These are phyloP conservation scores for Tigriopus californicus DNA, from an alignment of 2,888 invertebrate species.

Conservation along the genomic window DNA sequence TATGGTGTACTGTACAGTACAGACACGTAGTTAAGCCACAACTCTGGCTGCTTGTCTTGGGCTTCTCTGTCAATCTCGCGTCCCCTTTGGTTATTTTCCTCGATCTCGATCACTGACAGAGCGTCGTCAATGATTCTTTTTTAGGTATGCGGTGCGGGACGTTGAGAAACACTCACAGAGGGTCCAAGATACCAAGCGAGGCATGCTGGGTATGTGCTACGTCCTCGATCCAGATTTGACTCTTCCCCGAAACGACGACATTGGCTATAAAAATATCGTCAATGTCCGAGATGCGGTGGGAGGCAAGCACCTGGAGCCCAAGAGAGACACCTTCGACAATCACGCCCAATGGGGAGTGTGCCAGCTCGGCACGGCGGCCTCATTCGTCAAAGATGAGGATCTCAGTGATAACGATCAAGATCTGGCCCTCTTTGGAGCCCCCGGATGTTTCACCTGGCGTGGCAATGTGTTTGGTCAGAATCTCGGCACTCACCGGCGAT, in stretches of 20 bases:
- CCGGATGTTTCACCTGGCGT: slow-evolving; percentile 17
- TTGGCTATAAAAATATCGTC: slow-evolving; percentile 3
- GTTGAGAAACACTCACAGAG: background rate
- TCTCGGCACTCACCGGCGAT: background rate
- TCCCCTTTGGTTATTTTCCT: too few relatives aligned
- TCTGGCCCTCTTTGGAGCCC: slow-evolving; percentile 27
- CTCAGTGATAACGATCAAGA: background rate
- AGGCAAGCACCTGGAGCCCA: background rate
- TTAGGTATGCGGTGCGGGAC: slow-evolving; percentile 7
- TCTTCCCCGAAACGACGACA: background rate
- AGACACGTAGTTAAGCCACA: too few relatives aligned
- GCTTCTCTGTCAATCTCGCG: too few relatives aligned
- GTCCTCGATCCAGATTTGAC: slow-evolving; percentile 46
- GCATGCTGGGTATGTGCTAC: slow-evolving; percentile 58
- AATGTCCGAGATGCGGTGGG: background rate
- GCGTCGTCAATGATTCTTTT: background rate
- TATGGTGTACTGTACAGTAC: too few relatives aligned
- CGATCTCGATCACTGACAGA: too few relatives aligned
- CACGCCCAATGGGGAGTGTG: slow-evolving; percentile 57
- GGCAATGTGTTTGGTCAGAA: slow-evolving; percentile 40
- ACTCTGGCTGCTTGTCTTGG: too few relatives aligned
- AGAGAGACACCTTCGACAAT: slow-evolving; percentile 3
- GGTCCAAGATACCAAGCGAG: slow-evolving; percentile 2
- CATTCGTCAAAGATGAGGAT: slow-evolving; percentile 52
- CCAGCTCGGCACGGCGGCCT: slow-evolving; percentile 77